Evolutionary conservation across 2,888 invertebrate genomes (phyloP).

Genomic region (Hesperia comma): DNA sequence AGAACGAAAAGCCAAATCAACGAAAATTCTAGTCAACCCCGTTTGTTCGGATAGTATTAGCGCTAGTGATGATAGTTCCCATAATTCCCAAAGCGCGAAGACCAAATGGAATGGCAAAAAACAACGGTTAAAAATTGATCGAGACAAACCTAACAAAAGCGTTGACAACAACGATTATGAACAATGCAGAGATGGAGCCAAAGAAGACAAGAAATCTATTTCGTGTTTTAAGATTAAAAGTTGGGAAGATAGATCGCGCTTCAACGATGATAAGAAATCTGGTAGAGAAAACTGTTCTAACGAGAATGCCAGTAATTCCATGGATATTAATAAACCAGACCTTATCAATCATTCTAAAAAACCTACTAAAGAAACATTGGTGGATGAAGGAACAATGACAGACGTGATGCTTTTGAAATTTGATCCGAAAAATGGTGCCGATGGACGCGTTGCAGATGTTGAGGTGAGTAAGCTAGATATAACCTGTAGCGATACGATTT

Average conservation of each 20-base stretch:
- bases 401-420: constrained; percentile 48
- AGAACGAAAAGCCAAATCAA: constrained; percentile 76
- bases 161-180: constrained; percentile 61
- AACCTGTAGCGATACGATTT: not conserved
- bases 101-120: constrained; percentile 78
- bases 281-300: constrained; percentile 74
- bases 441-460: constrained; percentile 56
- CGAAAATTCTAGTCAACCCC: constrained; percentile 79
- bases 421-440: constrained; percentile 48
- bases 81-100: constrained; percentile 60
- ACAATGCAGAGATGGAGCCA: constrained; percentile 67
- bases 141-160: constrained; percentile 55
- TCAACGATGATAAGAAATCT: constrained; percentile 67
- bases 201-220: constrained; percentile 73
- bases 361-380: constrained; percentile 64
- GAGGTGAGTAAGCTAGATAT: constrained; percentile 25
- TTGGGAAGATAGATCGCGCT: constrained; percentile 71
- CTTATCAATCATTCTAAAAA: constrained; percentile 72
- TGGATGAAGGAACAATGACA: constrained; percentile 68
- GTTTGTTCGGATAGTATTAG: constrained; percentile 73
- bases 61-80: constrained; percentile 75
- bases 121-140: constrained; percentile 70
- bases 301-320: constrained; percentile 74
- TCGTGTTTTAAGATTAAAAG: constrained; percentile 80
- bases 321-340: constrained; percentile 67